Evolutionary conservation across 2,113 vertebrate genomes (phyloP).

Genomic region (Eolophus roseicapilla): DNA sequence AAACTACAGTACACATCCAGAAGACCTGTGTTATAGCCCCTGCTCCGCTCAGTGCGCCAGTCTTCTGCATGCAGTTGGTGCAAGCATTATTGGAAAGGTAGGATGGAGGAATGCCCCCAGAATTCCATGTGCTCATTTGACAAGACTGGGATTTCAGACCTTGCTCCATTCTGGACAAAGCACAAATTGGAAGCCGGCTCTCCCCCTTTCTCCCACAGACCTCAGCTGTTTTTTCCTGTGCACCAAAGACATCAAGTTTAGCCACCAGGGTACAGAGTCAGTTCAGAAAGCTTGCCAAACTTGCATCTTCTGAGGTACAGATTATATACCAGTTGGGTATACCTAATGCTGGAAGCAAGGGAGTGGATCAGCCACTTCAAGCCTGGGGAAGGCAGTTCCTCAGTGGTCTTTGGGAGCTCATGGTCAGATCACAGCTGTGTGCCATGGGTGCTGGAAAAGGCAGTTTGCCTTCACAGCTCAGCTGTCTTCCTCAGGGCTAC

Average conservation of each 20-base stretch:
- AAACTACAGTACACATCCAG: background rate
- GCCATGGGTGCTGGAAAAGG: background rate
- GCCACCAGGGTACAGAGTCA: background rate
- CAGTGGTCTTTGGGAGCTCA: background rate
- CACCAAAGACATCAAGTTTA: background rate
- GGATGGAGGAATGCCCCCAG: background rate
- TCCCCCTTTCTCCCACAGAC: background rate
- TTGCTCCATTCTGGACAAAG: background rate
- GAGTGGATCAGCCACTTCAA: background rate
- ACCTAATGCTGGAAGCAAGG: background rate
- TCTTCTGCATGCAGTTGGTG: background rate
- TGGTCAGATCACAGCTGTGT: rapidly evolving
- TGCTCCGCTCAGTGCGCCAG: background rate
- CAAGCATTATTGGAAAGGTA: background rate
- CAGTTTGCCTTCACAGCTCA: background rate
- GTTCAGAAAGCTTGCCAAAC: background rate
- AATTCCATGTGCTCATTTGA: rapidly evolving
- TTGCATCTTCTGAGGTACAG: background rate
- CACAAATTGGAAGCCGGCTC: background rate
- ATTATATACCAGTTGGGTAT: background rate
- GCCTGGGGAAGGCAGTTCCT: background rate
- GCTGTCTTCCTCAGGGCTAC: background rate
- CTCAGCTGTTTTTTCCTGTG: background rate
- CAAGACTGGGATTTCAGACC: background rate
- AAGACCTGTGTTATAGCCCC: background rate